Base-by-base conservation (phyloP, 2,113 vertebrate genomes). In the Illadopsis cleaveri region DNA sequence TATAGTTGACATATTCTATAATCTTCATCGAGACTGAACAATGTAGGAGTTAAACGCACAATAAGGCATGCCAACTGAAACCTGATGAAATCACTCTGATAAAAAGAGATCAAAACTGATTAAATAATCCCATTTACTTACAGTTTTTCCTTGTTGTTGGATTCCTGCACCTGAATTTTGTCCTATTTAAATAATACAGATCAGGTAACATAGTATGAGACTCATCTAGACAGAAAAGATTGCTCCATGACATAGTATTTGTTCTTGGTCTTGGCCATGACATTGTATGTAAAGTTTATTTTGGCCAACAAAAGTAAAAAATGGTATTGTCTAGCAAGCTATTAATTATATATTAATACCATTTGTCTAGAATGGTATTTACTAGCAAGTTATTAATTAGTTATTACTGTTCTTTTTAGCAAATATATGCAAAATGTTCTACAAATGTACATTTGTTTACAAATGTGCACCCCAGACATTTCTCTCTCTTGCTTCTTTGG, bases 391-490 rank as follows among this genome's bases (percentile, higher is more conserved):
- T 25, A 53, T 22, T 51, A 48, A 75, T 20, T 69, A 58, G 9
- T 35, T 69, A 17, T 24, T 40, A 23, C 48, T 40, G 25, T 69
- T 47, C 17, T 28, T 56, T 22, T 17, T 35, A 92, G 27, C 6
- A 88, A 68, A 51, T 3, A 40, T 58, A 70, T 37, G 21, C 12
- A 38, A 83, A 65, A 22, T 24, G 19, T 75, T 48, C 20, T 70
- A 50, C 15, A 78, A 70, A 35, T 6, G 5, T 28, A 20, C 8
- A 27, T 40, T 68, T 58, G 5, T 68, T 20, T 21, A 11, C 25
- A 28, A 4, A 10, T 3, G 11, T n/a, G 8, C 9, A 33, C 9
- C 38, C 15, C 2, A 0, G 5, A 33, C 5, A 44, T 75, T 75
- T 38, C 21, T 62, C 47, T 71, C 33, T 66, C 15, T 22, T 42